Base-by-base conservation (phyloP, 2,797 vertebrate genomes). In the Remorina albescens region DNA sequence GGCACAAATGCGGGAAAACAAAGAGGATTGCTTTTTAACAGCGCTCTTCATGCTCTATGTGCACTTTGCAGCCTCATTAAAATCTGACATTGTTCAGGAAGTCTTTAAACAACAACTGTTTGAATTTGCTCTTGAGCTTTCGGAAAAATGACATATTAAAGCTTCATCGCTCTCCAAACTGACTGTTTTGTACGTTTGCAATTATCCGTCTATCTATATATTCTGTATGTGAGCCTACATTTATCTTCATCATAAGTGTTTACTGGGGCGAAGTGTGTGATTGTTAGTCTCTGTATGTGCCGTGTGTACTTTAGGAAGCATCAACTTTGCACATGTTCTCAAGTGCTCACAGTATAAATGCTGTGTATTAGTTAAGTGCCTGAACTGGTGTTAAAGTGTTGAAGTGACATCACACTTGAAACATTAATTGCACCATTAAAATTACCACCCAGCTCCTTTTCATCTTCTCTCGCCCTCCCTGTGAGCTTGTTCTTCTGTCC, bases 51-150 rank as follows among this genome's bases (percentile, higher is more conserved):
- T 18, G 16, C 21, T 62, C 19, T 21, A 6, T 64, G 72, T 49
- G 41, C 28, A 47, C 39, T 36, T 16, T 9, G 5, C 42, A 70
- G 56, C 50, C 46, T 74, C 71, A 78, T 71, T 71, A 60, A 71
- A 71, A 63, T 62, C 25, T 56, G 60, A 67, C 26, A 47, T 47
- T 37, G 60, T 25, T 62, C 58, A 16, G 21, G n/a, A 72, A 34
- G 39, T 62, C 44, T 44, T 71, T 30, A 42, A 61, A 66, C 26
- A 44, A 42, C 59, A 16, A 12, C 57, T 49, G 37, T 62, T 34
- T 62, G 41, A 60, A 61, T 46, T 67, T 51, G 44, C 57, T 58
- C 49, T 39, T 42, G 32, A 21, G 21, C 54, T 71, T 62, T 36
- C 47, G 34, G n/a, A 59, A 34, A 61, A 32, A 19, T 51, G 34